Evolutionary conservation across 2,113 vertebrate genomes (phyloP), one percentile per base, ranked within the genome.

Genomic region (Uropsilus gracilis): DNA sequence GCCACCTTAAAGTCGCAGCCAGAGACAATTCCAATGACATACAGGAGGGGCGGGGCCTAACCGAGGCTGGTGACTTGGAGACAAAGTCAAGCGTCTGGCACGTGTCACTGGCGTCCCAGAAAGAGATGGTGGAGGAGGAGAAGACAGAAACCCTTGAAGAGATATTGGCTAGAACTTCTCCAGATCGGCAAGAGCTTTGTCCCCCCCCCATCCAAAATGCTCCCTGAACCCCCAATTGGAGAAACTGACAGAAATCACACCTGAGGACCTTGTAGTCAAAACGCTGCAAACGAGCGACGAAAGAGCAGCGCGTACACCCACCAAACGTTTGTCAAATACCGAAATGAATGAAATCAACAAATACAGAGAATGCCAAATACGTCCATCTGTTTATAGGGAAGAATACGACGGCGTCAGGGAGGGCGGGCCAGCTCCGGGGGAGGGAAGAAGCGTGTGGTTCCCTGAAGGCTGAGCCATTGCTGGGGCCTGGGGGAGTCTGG

Each of bases 1-100:
- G 73, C 50, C 77, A 73, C 24, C 18, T 75, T 71, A 81, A 20
- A 53, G 53, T 55, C 53, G 22, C 8, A n/a, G n/a, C n/a, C n/a
- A 24, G 72, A 89, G 87, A 55, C 4, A 10, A 71, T 32, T 42
- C 42, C 92, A 94, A 77, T 76, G 28, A 63, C 76, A 89, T 53
- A 39, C 2, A n/a, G 9, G 8, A 9, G 8, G 3, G 9, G 34
- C 53, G 44, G 26, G 5, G 3, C 0, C 26, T 48, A 28, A 32
- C 32, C 89, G 42, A 53, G 11, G 9, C 20, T 64, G 68, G 50
- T 42, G 63, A 20, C 30, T 3, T 5, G 53, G 39, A 28, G 32
- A 59, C 20, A 53, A 32, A 5, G 34, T 55, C 42, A 61, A 34
- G 53, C 63, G 37, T 68, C 87, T 69, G 85, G 55, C 77, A 22